These are phyloP conservation scores for Laticauda laticaudata DNA, from an alignment of 2,113 vertebrate genomes.

Conservation along the genomic window DNA sequence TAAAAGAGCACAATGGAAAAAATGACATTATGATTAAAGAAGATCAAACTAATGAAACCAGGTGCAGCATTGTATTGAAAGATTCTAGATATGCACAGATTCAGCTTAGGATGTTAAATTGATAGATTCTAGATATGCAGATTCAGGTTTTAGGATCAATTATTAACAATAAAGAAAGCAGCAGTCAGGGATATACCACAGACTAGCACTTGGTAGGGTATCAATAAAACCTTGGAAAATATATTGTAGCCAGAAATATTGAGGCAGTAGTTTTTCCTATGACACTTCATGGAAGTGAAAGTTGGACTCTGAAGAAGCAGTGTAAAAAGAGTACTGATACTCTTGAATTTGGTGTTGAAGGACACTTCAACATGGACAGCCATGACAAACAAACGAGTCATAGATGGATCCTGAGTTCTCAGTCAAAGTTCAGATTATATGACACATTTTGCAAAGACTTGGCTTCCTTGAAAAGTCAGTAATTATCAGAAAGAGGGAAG, in stretches of 20 bases:
- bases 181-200: background rate
- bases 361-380: background rate
- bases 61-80: background rate
- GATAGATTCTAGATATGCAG: background rate
- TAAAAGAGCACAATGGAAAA: background rate
- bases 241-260: background rate
- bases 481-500: background rate
- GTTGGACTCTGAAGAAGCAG: background rate
- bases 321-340: background rate
- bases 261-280: background rate
- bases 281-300: background rate
- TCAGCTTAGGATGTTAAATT: background rate
- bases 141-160: background rate
- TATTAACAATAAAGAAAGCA: background rate
- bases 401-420: background rate
- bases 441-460: background rate
- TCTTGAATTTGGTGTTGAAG: background rate
- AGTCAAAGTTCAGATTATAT: background rate
- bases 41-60: background rate
- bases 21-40: background rate
- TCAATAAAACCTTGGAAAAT: background rate
- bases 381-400: background rate
- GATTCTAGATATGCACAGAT: background rate
- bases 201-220: background rate
- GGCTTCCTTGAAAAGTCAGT: background rate